Conservation (phyloP, 2,113 vertebrate species). For the Nipponia nippon region DNA sequence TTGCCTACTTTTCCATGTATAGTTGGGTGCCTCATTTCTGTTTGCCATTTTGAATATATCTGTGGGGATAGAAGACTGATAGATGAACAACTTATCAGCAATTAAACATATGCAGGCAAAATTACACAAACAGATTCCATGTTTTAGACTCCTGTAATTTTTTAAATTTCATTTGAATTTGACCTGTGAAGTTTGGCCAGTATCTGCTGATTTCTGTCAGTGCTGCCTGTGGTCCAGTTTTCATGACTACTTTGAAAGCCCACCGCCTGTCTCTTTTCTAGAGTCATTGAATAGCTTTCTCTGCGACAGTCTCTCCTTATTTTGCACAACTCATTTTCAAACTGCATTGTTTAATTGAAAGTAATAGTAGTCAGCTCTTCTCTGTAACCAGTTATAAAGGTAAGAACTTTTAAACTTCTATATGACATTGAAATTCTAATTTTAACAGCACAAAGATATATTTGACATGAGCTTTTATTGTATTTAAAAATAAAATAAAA, state of each 20-base stretch:
- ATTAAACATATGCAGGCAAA: background rate
- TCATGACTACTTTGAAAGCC: background rate
- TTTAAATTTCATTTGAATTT: background rate
- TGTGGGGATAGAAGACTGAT: background rate
- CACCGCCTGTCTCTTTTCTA: background rate
- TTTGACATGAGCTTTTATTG: background rate
- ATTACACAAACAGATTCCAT: background rate
- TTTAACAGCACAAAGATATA: background rate
- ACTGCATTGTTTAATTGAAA: background rate
- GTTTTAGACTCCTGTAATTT: background rate
- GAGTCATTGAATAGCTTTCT: background rate
- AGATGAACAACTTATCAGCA: background rate
- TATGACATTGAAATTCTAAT: background rate
- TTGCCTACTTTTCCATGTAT: background rate
- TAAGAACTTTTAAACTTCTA: background rate
- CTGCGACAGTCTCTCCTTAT: background rate
- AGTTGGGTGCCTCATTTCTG: background rate
- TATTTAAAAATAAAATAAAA: conserved; percentile 18
- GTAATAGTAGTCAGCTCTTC: background rate
- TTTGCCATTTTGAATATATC: background rate
- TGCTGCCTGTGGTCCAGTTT: background rate
- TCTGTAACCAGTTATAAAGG: background rate
- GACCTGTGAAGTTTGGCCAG: background rate
- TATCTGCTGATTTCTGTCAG: background rate
- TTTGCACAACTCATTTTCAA: background rate